A percentile compares a stretch with the other conserved stretches of the same genome.
Evolutionary conservation across 37 sponge, comb jelly and placozoan species (phyloP).

Genomic region (Theonella swinhoei): DNA sequence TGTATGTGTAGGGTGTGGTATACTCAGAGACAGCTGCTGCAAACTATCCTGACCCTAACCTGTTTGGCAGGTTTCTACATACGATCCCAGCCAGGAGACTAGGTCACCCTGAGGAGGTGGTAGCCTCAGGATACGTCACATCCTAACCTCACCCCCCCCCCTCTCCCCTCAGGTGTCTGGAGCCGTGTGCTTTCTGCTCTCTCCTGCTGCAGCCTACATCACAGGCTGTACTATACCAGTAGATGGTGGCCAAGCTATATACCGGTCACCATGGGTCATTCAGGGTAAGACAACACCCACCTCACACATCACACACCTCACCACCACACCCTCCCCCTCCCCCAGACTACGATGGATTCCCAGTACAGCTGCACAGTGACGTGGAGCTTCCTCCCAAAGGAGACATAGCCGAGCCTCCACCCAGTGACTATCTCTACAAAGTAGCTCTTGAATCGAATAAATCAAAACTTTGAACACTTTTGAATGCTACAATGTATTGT

Average conservation of each 20-base stretch:
- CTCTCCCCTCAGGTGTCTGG: slow-evolving; percentile 54
- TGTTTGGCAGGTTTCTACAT: slow-evolving; percentile 38
- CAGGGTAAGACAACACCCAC: no score
- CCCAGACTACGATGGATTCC: slow-evolving; percentile 24
- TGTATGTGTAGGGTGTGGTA: slow-evolving; percentile 48
- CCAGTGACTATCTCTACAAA: neutral
- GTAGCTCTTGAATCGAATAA: neutral
- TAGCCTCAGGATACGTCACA: neutral
- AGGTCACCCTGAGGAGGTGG: slow-evolving; percentile 90
- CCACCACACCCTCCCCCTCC: no score
- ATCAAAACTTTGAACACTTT: neutral
- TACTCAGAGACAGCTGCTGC: slow-evolving; percentile 63
- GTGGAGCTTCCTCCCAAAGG: neutral
- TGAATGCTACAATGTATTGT: neutral
- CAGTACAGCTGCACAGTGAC: slow-evolving; percentile 24
- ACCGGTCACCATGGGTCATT: slow-evolving; percentile 29
- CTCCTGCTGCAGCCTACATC: slow-evolving; percentile 83
- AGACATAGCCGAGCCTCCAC: neutral
- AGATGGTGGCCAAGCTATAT: slow-evolving; percentile 69
- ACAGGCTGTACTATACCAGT: slow-evolving; percentile 73
- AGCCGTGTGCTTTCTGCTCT: slow-evolving; percentile 85
- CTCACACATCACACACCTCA: no score
- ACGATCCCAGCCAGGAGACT: slow-evolving; percentile 83
- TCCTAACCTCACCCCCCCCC: neutral
- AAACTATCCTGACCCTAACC: slow-evolving; percentile 49